These are phyloP conservation scores for Tuberolachnus salignus DNA, from an alignment of 2,888 invertebrate species.

Conservation along the genomic window DNA sequence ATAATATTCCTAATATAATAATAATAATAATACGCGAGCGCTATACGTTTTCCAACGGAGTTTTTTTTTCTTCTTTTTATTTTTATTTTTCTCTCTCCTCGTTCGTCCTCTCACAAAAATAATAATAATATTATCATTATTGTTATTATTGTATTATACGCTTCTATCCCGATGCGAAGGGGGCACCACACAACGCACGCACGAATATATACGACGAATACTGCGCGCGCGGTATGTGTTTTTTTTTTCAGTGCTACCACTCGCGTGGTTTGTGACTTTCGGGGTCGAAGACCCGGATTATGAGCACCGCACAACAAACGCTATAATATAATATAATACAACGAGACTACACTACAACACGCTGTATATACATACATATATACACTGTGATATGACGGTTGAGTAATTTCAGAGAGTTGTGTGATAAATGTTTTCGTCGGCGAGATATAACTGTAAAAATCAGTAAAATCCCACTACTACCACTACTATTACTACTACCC, in stretches of 20 bases:
- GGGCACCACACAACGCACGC: constrained; percentile 7
- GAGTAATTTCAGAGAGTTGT: constrained; percentile 51
- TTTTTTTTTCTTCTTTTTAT: constrained; percentile 30
- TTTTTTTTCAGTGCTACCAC: constrained; percentile 56
- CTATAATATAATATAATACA: background rate
- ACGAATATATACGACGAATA: too few relatives aligned
- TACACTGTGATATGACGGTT: constrained; percentile 53
- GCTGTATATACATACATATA: background rate
- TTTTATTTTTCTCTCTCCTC: background rate
- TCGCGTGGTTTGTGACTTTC: constrained; percentile 56
- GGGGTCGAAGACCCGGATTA: constrained; percentile 57
- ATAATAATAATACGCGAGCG: too few relatives aligned
- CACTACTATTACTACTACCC: constrained; percentile 1
- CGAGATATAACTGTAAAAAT: constrained; percentile 53
- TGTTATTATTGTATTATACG: too few relatives aligned
- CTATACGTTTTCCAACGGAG: constrained; percentile 39
- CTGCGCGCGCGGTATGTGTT: too few relatives aligned
- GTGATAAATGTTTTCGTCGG: constrained; percentile 43
- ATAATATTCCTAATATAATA: too few relatives aligned
- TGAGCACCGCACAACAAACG: constrained; percentile 27
- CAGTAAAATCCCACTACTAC: constrained; percentile 37
- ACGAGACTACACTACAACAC: too few relatives aligned
- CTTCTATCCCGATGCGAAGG: constrained; percentile 32
- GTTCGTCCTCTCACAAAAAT: background rate
- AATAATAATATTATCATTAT: too few relatives aligned